Conservation (phyloP, 2,113 vertebrate species). For the Felis chaus region DNA sequence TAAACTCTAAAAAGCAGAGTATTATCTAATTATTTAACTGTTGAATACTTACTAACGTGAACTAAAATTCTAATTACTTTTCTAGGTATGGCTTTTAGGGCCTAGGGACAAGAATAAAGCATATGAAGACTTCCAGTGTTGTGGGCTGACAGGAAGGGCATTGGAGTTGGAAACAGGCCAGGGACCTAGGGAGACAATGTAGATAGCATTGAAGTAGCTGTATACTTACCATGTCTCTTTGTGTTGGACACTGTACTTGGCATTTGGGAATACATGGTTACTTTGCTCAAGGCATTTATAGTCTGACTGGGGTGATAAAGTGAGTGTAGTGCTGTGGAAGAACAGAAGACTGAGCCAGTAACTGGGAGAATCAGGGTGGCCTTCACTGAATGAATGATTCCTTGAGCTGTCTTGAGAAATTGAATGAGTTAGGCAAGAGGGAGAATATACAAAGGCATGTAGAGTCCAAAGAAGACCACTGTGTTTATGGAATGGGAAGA, state of each 20-base stretch:
- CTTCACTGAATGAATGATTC: neutral
- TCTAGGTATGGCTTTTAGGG: neutral
- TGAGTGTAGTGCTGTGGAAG: neutral
- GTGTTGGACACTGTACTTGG: neutral
- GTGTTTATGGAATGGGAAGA: neutral
- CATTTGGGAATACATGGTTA: neutral
- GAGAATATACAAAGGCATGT: neutral
- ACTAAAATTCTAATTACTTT: neutral
- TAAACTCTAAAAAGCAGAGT: neutral
- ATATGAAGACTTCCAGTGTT: neutral
- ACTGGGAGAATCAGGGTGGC: neutral
- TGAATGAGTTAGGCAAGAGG: neutral
- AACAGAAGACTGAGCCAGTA: neutral
- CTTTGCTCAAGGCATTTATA: neutral
- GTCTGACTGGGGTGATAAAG: neutral
- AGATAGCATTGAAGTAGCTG: neutral
- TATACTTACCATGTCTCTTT: neutral
- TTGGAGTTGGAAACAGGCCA: neutral
- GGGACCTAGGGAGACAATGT: neutral
- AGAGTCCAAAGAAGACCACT: neutral
- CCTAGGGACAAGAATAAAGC: neutral
- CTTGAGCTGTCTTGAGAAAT: neutral
- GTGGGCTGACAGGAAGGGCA: neutral
- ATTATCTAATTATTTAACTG: neutral
- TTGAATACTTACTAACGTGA: neutral